Evolutionary conservation across 2,797 vertebrate species (phyloP).

Genomic region (Pampus argenteus): DNA sequence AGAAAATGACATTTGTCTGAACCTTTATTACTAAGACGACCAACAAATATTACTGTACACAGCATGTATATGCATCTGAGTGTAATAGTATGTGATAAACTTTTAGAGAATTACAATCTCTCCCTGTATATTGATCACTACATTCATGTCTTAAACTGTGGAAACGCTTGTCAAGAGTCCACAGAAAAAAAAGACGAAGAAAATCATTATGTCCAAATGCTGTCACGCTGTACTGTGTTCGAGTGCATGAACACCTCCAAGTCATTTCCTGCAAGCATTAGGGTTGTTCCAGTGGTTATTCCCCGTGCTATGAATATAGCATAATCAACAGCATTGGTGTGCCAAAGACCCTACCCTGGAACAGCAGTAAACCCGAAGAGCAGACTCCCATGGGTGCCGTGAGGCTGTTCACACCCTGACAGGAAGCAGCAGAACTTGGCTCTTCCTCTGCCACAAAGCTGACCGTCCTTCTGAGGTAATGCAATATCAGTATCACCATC

Average conservation of each 20-base stretch:
- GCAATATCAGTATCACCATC: not conserved
- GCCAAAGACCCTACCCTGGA: slow-evolving; percentile 41
- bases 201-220: slow-evolving; percentile 8
- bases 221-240: not conserved
- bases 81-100: not conserved
- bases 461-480: not conserved
- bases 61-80: not conserved
- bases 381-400: slow-evolving; percentile 34
- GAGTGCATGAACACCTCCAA: not conserved
- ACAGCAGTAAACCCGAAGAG: slow-evolving; percentile 7
- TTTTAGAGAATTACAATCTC: not conserved
- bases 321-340: slow-evolving; percentile 4
- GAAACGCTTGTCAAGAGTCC: not conserved
- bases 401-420: slow-evolving; percentile 27
- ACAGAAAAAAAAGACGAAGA: slow-evolving; percentile 5
- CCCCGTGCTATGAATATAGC: slow-evolving; percentile 7
- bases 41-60: not conserved
- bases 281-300: slow-evolving; percentile 14
- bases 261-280: slow-evolving; percentile 27
- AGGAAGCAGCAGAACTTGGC: slow-evolving; percentile 8
- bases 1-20: not conserved
- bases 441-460: slow-evolving; percentile 2
- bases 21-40: not conserved
- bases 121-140: not conserved
- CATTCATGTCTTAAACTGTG: not conserved